Base-by-base conservation (phyloP, 2,888 invertebrate genomes). In the Synergus laeviventris region DNA sequence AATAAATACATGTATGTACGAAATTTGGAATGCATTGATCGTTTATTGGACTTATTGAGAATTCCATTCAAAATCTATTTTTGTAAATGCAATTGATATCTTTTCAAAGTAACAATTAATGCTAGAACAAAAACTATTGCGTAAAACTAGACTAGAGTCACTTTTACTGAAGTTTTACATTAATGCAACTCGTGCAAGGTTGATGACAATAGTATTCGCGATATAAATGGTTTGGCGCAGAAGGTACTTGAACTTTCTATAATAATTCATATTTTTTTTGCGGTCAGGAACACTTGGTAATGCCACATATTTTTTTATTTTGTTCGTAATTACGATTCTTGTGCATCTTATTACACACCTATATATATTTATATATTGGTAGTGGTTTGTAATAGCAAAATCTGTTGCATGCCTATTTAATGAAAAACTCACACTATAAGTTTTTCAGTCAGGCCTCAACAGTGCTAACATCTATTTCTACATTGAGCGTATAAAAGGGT, bases 191-290 rank as follows among this genome's bases (percentile, higher is more conserved):
- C 1, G n/a, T 49, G 49, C 49, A 49, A 49, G n/a, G 49, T 16
- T 8, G 49, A 16, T n/a, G n/a, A 49, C n/a, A n/a, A 49, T 49
- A 49, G 16, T n/a, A 49, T 49, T 49, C n/a, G n/a, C n/a, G 9
- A n/a, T 49, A 49, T 49, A 49, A 49, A 49, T 49, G 49, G 45
- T 9, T 49, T 49, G n/a, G n/a, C 49, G 49, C 49, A 49, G n/a
- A n/a, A 49, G n/a, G n/a, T 49, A n/a, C 49, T 49, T 49, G 49
- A n/a, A 49, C 49, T 49, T n/a, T 49, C n/a, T 49, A 49, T 49
- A 49, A 49, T 49, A 49, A 49, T n/a, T n/a, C n/a, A 9, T n/a
- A 1, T n/a, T n/a, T 49, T n/a, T n/a, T 49, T n/a, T n/a, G 49
- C n/a, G 14, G 49, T 8, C n/a, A 9, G 2, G 2, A 49, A 49